Evolutionary conservation across 2,113 vertebrate genomes (phyloP), one percentile per base, ranked within the genome.

Genomic region (Hippocampus comes): DNA sequence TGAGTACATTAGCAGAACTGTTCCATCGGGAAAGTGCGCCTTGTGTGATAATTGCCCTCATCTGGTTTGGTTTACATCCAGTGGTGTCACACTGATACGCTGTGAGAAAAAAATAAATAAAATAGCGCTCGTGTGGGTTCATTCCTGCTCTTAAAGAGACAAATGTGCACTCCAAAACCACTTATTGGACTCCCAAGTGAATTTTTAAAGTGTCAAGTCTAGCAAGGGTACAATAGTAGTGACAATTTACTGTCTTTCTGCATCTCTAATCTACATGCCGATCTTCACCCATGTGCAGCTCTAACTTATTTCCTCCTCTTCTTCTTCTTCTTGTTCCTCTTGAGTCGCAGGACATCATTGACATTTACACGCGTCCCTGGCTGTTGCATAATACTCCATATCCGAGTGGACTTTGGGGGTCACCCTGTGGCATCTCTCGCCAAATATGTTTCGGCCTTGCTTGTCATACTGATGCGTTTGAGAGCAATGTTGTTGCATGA

Each of bases 301-400:
- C 17, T 0, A 18, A 51, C 48, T 46, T 46, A 14, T 46, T 46
- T 51, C 57, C 0, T 49, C 72, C 70, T 59, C 20, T 63, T 34
- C 17, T 41, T 38, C 42, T 18, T 51, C 23, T 42, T 46, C 14
- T 30, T 30, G 56, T 61, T 49, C 60, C 9, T 41, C 2, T 18
- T 63, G 61, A 46, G 21, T 67, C 48, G 4, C 9, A 64, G 74
- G 64, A 71, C 23, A 10, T 55, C 56, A 67, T 65, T 78, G 23
- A 17, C 71, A 84, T 86, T 79, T 83, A 78, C 0, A 51, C 67
- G 43, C 2, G 42, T 75, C 66, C 30, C 75, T 1, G 17, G 71
- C 59, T 75, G 75, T 82, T 88, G 43, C 79, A 63, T 72, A 83
- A 88, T 57, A 70, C 67, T 70, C 48, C 67, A 42, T 9, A 64